A percentile compares a stretch with the other conserved stretches of the same genome.
Conservation (phyloP, 2,797 vertebrate species). For the Amblyopsis hoosieri region DNA sequence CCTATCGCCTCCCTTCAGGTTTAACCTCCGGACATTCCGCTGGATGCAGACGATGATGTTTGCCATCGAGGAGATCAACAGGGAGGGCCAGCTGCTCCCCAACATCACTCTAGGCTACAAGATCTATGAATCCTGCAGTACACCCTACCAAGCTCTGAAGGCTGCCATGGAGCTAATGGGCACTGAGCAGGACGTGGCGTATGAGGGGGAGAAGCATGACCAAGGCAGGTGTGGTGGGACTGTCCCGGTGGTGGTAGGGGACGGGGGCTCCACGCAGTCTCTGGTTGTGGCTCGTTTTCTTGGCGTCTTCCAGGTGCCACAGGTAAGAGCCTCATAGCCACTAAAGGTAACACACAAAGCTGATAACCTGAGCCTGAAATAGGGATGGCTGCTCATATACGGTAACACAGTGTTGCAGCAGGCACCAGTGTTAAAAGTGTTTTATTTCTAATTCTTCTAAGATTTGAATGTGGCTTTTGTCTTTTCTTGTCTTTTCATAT, state of each 20-base stretch:
- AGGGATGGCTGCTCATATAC: background rate
- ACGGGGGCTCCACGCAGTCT: constrained; percentile 82
- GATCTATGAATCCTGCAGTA: constrained; percentile 83
- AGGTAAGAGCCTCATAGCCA: constrained; percentile 55
- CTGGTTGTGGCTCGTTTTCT: constrained; percentile 78
- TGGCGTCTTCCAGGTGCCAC: constrained; percentile 77
- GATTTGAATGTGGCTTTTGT: background rate
- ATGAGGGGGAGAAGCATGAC: constrained; percentile 7
- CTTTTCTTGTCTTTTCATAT: background rate
- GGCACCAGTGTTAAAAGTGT: too few species aligned
- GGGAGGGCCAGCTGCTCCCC: constrained; percentile 67
- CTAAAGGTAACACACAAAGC: background rate
- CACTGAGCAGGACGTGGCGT: constrained; percentile 26
- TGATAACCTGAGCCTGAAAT: background rate
- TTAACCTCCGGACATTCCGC: constrained; percentile 82
- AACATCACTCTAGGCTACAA: constrained; percentile 78
- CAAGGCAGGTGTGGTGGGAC: constrained; percentile 50
- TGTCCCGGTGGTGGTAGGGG: constrained; percentile 77
- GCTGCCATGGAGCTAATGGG: constrained; percentile 73
- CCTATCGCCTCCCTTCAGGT: constrained; percentile 52
- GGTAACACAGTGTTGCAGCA: too few species aligned
- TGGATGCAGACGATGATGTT: constrained; percentile 87
- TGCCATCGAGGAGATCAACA: constrained; percentile 82
- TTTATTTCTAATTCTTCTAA: too few species aligned
- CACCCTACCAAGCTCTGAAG: constrained; percentile 73